Conservation (phyloP, 2,888 invertebrate genomes). For the Dioctria rufipes region DNA sequence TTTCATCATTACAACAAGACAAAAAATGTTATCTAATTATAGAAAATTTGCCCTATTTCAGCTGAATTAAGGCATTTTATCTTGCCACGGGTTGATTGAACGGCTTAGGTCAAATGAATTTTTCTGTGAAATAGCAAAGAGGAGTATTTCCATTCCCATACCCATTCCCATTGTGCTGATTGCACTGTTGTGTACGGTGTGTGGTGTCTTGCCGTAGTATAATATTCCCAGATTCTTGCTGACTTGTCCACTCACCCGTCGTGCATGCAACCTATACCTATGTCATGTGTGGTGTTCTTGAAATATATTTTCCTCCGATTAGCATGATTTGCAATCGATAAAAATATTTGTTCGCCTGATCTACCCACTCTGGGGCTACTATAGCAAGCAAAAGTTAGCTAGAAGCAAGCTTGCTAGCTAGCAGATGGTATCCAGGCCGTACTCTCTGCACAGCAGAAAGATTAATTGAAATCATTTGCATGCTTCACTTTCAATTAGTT, state of each 20-base stretch:
- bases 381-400: no score
- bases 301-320: conserved; percentile 22
- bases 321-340: conserved; percentile 28
- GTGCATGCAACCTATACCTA: neutral
- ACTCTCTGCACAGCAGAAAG: neutral
- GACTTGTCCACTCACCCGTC: neutral
- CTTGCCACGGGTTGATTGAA: conserved; percentile 44
- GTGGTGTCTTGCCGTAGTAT: neutral
- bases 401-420: no score
- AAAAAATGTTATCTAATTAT: conserved; percentile 5
- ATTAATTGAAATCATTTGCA: conserved; percentile 41
- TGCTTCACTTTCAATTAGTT: conserved; percentile 40
- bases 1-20: no score
- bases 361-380: neutral
- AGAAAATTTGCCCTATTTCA: conserved; percentile 30
- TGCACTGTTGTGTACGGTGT: no score
- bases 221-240: neutral
- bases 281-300: conserved; percentile 5
- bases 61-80: neutral
- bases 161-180: no score
- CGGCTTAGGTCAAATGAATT: neutral
- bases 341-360: conserved; percentile 24
- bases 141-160: no score
- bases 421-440: conserved; percentile 40
- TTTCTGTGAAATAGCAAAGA: no score